Percentiles rank a stretch among this genome's conserved stretches.
These are phyloP conservation scores for Onychostruthus taczanowskii DNA, from an alignment of 2,113 vertebrate genomes.

Conservation along the genomic window DNA sequence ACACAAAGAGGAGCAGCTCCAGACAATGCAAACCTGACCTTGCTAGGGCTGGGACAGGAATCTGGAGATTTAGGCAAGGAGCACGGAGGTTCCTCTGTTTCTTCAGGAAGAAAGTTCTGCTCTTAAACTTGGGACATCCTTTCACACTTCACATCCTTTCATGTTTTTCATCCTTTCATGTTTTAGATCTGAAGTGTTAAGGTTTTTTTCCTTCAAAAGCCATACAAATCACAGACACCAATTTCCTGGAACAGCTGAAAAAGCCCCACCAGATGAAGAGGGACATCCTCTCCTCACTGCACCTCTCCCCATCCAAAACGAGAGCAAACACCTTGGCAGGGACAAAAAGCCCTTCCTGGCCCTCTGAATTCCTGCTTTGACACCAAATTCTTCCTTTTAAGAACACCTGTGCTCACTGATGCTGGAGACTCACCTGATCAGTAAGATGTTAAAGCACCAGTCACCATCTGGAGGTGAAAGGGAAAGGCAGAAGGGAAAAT, in stretches of 20 bases:
- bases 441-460: not conserved
- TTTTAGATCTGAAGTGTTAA: not conserved
- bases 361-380: not conserved
- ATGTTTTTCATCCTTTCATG: not conserved
- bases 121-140: not conserved
- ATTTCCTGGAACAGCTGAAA: not conserved
- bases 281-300: not conserved
- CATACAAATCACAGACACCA: not conserved
- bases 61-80: not conserved
- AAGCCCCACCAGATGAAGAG: not conserved
- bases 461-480: not conserved
- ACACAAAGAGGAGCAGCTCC: not conserved
- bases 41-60: not conserved
- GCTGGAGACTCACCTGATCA: not conserved
- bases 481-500: not conserved
- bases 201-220: not conserved
- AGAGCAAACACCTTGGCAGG: not conserved
- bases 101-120: not conserved
- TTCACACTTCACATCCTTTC: not conserved
- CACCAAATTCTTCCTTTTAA: not conserved
- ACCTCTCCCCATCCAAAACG: not conserved
- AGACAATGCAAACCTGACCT: not conserved
- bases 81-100: rapidly evolving
- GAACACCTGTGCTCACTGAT: not conserved
- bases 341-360: not conserved